Evolutionary conservation across 2,888 invertebrate species (phyloP), one percentile per base, ranked within the genome.

Genomic region (Celastrina argiolus): DNA sequence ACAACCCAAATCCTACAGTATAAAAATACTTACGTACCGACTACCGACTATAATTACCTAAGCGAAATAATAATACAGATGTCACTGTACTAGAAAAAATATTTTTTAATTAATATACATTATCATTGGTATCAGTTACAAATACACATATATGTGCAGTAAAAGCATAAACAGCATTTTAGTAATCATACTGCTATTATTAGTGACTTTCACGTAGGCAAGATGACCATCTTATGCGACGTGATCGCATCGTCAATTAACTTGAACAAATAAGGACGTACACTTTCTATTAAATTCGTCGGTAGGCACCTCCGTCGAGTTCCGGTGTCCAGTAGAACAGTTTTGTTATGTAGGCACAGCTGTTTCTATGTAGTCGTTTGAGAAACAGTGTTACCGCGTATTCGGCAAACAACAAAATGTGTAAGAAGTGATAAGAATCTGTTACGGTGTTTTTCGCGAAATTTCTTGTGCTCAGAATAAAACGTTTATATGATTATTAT

Each of bases 261-360:
- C 68, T 68, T 68, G n/a, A 65, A 67, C 66, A 69, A 72, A 73
- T 69, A 74, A 75, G 77, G 74, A 75, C 68, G 67, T 67, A 68
- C 69, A 73, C 78, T 80, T 80, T 78, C 78, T 78, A 77, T 74
- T 72, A 68, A 71, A 73, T 74, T 75, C 70, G 71, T 68, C 69
- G 67, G 67, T 28, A 5, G 4, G 59, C 59, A 56, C 65, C 65
- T 69, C 63, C 65, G 64, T 67, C 59, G 28, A 59, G 22, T 67
- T 68, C 70, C 67, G 65, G 34, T 51, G 45, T 22, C 36, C 51
- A 63, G 42, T 45, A n/a, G 51, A 16, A 45, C 42, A 45, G 42
- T 45, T 22, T 36, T 45, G 10, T 28, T 63, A 45, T 41, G 58
- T 26, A 51, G 12, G 51, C 22, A 51, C 51, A 51, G 51, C 51